These are phyloP conservation scores for Leptonema lineaticorne DNA, from an alignment of 1,140 invertebrate genomes.

Conservation along the genomic window DNA sequence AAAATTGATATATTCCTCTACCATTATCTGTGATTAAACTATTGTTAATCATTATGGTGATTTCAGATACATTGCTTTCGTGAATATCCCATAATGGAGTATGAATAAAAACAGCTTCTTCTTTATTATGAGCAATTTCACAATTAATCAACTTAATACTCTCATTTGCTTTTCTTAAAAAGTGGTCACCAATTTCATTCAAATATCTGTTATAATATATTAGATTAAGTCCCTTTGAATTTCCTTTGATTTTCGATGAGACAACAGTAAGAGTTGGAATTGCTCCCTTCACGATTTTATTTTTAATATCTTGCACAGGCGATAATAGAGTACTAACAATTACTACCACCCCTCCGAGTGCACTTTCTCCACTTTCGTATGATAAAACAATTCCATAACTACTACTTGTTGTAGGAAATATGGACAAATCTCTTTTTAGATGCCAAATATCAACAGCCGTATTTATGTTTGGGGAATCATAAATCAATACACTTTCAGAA, in stretches of 20 bases:
- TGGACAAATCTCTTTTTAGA: conserved; percentile 75
- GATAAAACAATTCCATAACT: conserved; percentile 80
- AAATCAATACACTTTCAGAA: conserved; percentile 76
- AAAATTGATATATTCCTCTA: conserved; percentile 81
- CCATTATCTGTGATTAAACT: conserved; percentile 83
- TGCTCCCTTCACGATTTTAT: conserved; percentile 72
- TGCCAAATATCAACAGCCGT: conserved; percentile 69
- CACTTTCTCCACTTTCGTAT: conserved; percentile 76
- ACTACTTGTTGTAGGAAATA: conserved; percentile 84
- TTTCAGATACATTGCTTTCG: conserved; percentile 79
- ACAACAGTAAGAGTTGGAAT: conserved; percentile 70
- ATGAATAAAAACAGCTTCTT: conserved; percentile 78
- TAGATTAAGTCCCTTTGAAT: conserved; percentile 77
- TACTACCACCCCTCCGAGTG: conserved; percentile 80
- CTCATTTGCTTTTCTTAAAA: conserved; percentile 84
- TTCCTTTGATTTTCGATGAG: conserved; percentile 76
- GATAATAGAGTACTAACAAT: conserved; percentile 74
- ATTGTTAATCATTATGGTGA: conserved; percentile 82
- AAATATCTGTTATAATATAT: conserved; percentile 89
- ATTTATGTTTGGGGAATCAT: conserved; percentile 69
- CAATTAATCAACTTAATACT: conserved; percentile 77
- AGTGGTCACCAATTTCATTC: conserved; percentile 81
- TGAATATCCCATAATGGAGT: conserved; percentile 84
- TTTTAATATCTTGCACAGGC: conserved; percentile 68
- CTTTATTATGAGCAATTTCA: conserved; percentile 76